Conservation (phyloP, 2,113 vertebrate genomes). For the Pholis gunnellus region DNA sequence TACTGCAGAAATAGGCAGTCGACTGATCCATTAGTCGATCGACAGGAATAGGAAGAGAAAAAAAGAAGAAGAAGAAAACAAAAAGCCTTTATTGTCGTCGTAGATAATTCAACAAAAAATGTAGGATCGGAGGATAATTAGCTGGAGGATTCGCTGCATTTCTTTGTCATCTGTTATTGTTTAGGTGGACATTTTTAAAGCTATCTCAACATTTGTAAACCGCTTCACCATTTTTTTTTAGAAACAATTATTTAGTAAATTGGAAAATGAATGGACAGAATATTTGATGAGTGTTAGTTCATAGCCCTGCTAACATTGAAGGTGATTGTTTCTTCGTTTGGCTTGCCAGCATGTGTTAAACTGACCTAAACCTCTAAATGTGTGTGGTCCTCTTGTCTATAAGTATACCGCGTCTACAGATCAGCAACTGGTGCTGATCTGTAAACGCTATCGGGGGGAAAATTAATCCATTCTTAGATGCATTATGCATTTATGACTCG, state of each 20-base stretch:
- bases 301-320: neutral
- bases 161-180: neutral
- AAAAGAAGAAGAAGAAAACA: neutral
- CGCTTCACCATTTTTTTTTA: neutral
- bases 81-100: neutral
- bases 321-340: neutral
- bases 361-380: neutral
- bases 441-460: no score
- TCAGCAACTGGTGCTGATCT: no score
- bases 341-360: neutral
- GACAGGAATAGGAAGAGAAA: neutral
- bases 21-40: neutral
- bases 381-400: neutral
- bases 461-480: no score
- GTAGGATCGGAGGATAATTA: no score
- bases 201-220: no score
- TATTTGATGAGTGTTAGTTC: neutral
- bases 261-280: neutral
- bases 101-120: neutral
- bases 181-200: neutral
- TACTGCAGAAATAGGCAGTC: neutral
- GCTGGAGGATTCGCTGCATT: neutral
- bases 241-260: neutral
- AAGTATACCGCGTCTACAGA: no score
- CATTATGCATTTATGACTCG: no score